Evolutionary conservation across 2,113 vertebrate species (phyloP), one percentile per base, ranked within the genome.

Genomic region (Platycercus adscitus): DNA sequence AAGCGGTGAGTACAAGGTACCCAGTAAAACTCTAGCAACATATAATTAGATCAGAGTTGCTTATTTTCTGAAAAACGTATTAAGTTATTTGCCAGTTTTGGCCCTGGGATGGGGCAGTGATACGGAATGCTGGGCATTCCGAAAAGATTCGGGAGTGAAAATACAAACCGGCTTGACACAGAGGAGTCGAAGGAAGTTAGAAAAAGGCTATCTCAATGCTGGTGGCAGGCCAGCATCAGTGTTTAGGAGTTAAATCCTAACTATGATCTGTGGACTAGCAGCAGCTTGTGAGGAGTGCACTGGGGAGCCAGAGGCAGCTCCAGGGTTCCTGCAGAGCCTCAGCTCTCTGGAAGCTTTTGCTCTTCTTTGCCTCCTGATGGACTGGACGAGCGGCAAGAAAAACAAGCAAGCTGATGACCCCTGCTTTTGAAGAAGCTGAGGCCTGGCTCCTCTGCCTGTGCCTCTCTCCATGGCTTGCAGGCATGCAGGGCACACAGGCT

Each of bases 261-360:
- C 81, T 77, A 68, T n/a, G 64, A 72, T 89, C 26, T 84, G 80
- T 63, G 76, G 61, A 13, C 44, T 12, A 60, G 43, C 17, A 75
- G 70, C 61, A 71, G 73, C 52, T 39, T 60, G 61, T 43, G 47
- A 5, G 18, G 63, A 68, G 58, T 47, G 44, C 44, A 47, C 58
- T 0, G 2, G 58, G 47, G 8, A 3, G 15, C 5, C 2, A 58
- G 44, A 26, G 28, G 52, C 33, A 60, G 71, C 19, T 37, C 7
- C 0, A 2, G 37, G 28, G 37, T 31, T 35, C 0, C 6, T 23
- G 61, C 0, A 0, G 29, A 41, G 70, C 49, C 55, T 46, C 0
- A 3, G 37, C 29, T 39, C 68, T 61, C 25, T 9, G 2, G 1
- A 9, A n/a, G 55, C 7, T 52, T 8, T 56, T 37, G 33, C 11